phyloP scores from a whole-genome alignment of 2,113 vertebrate species.

The Antennarius striatus region DNA sequence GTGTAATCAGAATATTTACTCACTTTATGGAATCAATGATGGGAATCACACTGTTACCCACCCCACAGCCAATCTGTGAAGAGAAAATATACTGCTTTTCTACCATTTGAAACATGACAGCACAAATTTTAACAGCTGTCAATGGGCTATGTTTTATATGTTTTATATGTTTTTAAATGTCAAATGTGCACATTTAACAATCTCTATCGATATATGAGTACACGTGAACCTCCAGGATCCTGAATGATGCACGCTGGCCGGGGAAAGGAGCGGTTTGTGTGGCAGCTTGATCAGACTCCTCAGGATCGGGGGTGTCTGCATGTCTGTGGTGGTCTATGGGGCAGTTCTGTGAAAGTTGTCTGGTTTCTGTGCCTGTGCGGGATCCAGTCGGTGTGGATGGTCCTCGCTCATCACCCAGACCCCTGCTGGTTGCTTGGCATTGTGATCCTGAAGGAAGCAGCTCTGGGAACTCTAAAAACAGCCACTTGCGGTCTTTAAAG shows the following conservation, averaged over 20 bases:
- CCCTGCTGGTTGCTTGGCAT: conserved; percentile 1
- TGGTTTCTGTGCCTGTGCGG: conserved; percentile 6
- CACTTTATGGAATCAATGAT: conserved; percentile 85
- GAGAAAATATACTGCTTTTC: conserved; percentile 21
- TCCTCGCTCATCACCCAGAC: conserved; percentile 5
- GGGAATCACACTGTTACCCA: conserved; percentile 93
- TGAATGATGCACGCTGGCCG: conserved; percentile 83
- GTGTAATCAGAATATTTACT: conserved; percentile 46
- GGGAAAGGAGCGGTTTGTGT: conserved; percentile 73
- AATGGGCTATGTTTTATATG: not conserved
- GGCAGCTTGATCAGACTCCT: conserved; percentile 14
- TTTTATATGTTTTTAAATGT: not conserved
- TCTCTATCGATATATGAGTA: conserved; percentile 3
- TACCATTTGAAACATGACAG: not conserved
- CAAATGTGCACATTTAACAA: not conserved
- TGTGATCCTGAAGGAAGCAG: conserved; percentile 75
- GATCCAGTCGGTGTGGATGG: not conserved
- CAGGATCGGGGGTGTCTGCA: conserved; percentile 4
- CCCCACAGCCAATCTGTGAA: conserved; percentile 90
- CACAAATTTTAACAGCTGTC: not conserved
- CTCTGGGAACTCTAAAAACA: conserved; percentile 93
- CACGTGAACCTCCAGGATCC: conserved; percentile 88
- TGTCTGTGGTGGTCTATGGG: conserved; percentile 13
- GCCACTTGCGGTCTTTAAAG: conserved; percentile 95
- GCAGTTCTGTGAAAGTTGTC: conserved; percentile 17